Percentiles rank a stretch among this genome's conserved stretches.
These are phyloP conservation scores for Eospalax fontanierii DNA, from an alignment of 2,797 vertebrate species.

Conservation along the genomic window DNA sequence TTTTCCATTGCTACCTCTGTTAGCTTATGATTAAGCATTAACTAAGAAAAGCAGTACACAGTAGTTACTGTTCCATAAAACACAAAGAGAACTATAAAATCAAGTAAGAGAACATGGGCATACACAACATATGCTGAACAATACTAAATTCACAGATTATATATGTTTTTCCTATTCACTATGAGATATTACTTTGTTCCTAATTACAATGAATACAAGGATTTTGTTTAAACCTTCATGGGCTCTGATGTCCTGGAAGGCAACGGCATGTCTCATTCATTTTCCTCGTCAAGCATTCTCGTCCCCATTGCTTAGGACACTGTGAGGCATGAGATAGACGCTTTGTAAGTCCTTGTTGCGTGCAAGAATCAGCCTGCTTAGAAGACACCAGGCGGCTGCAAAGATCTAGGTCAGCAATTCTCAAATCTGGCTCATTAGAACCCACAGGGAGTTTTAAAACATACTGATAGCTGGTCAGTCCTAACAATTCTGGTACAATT, in stretches of 20 bases:
- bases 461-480: neutral
- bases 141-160: too few relatives aligned
- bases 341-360: slow-evolving; percentile 27
- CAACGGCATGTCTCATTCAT: neutral
- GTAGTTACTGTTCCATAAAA: too few relatives aligned
- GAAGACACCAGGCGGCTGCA: neutral
- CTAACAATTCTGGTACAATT: slow-evolving; percentile 24
- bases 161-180: too few relatives aligned
- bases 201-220: neutral
- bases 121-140: too few relatives aligned
- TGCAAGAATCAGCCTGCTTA: neutral
- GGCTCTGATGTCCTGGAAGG: neutral
- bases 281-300: neutral
- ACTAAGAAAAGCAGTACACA: too few relatives aligned
- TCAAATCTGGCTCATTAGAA: slow-evolving; percentile 44
- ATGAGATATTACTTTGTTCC: neutral
- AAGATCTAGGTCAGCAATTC: slow-evolving; percentile 55
- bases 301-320: neutral
- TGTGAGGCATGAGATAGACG: neutral
- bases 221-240: neutral
- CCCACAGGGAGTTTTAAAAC: neutral
- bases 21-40: too few relatives aligned
- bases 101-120: too few relatives aligned
- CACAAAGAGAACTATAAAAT: too few relatives aligned
- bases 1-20: too few relatives aligned